phyloP scores from a whole-genome alignment of 2,113 vertebrate species.

The Columba janthina region DNA sequence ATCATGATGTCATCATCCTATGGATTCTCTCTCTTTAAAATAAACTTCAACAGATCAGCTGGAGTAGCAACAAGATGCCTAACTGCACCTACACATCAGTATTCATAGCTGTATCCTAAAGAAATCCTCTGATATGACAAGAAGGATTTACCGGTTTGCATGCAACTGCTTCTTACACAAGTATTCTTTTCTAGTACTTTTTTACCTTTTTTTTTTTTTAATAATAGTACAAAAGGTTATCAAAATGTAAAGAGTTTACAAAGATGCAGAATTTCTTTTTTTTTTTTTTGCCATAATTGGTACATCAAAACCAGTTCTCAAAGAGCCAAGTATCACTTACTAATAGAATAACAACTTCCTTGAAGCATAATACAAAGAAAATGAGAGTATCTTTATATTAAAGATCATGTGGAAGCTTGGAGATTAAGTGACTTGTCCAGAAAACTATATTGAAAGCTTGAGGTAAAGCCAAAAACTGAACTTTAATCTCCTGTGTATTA shows the following conservation, averaged over 20 bases:
- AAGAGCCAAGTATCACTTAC: not conserved
- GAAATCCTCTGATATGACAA: not conserved
- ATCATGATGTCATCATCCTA: not conserved
- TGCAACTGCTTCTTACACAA: not conserved
- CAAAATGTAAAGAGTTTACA: not conserved
- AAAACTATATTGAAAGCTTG: not conserved
- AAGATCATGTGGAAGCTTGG: not conserved
- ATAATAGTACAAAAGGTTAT: not conserved
- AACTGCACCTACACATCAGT: not conserved
- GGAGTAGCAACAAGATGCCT: not conserved
- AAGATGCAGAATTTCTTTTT: not conserved
- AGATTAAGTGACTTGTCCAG: not conserved
- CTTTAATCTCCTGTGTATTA: not conserved
- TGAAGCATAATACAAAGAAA: not conserved
- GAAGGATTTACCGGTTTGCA: not conserved
- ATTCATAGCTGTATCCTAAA: not conserved
- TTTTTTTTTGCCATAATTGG: not conserved
- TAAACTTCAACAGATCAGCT: not conserved
- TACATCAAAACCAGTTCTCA: not conserved
- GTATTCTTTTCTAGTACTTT: not conserved
- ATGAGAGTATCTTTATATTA: not conserved
- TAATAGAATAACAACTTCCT: not conserved
- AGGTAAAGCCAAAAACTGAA: not conserved
- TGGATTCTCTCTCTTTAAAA: not conserved
- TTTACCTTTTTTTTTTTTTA: not conserved